A percentile compares a stretch with the other conserved stretches of the same genome.
These are phyloP conservation scores for Malacoraja senta DNA, from an alignment of 2,797 vertebrate genomes.

Conservation along the genomic window DNA sequence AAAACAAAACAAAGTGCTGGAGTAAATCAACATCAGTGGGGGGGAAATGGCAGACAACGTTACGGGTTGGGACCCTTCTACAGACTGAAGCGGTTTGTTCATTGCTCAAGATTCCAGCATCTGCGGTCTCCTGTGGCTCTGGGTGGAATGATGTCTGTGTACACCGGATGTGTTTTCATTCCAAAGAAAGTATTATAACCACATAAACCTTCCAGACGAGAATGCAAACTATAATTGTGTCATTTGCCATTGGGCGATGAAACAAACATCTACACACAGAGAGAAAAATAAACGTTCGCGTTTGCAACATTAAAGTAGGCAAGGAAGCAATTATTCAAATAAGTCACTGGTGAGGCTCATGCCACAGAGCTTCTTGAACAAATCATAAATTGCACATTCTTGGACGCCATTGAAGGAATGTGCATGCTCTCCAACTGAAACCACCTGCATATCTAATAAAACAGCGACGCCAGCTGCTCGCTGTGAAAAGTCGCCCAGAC, in stretches of 20 bases:
- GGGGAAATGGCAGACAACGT: too few relatives aligned
- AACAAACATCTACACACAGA: background rate
- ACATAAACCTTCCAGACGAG: background rate
- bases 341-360: background rate
- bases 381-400: background rate
- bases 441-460: slow-evolving; percentile 17
- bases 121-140: too few relatives aligned
- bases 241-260: background rate
- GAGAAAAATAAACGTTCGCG: background rate
- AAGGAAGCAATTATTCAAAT: background rate
- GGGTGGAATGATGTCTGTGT: background rate
- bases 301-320: background rate
- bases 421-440: background rate
- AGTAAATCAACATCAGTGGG: too few relatives aligned
- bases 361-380: background rate
- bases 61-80: too few relatives aligned
- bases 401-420: background rate
- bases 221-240: background rate
- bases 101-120: too few relatives aligned
- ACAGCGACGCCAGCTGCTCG: slow-evolving; percentile 28
- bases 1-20: too few relatives aligned
- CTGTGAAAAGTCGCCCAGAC: background rate
- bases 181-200: too few relatives aligned
- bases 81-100: too few relatives aligned
- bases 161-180: too few relatives aligned